Evolutionary conservation across 2,888 invertebrate genomes (phyloP).

Genomic region (Beris chalybata): DNA sequence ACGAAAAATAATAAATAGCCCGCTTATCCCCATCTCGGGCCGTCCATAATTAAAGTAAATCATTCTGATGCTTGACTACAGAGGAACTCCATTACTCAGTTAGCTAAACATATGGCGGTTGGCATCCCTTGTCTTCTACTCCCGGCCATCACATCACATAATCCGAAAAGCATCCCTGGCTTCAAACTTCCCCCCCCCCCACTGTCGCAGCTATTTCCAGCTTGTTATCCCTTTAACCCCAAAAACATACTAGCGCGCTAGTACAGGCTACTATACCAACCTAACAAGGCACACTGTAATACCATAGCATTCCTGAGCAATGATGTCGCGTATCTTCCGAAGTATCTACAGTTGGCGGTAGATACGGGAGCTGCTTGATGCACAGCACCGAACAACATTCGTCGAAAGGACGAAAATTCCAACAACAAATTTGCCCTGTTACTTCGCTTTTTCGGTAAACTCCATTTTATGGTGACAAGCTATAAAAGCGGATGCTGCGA

Average conservation of each 20-base stretch:
- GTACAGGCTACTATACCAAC: background rate
- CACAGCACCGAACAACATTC: conserved; percentile 3
- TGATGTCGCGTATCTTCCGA: conserved; percentile 11
- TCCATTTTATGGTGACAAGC: conserved; percentile 40
- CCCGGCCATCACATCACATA: background rate
- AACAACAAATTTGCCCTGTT: conserved; percentile 21
- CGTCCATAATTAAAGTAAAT: conserved; percentile 39
- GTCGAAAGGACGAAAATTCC: background rate
- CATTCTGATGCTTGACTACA: conserved; percentile 38
- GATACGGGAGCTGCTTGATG: background rate
- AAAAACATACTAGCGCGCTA: conserved; percentile 21
- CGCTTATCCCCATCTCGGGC: conserved; percentile 24
- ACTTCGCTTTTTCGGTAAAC: conserved; percentile 32
- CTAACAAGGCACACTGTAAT: conserved; percentile 11
- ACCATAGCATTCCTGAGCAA: background rate
- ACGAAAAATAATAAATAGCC: conserved; percentile 29
- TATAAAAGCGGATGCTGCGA: conserved; percentile 35
- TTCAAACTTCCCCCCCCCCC: conserved; percentile 7
- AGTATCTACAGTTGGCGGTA: conserved; percentile 14
- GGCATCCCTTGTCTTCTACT: conserved; percentile 5
- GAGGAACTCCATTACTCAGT: conserved; percentile 39
- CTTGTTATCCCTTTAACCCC: conserved; percentile 25
- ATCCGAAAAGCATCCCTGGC: too few relatives aligned
- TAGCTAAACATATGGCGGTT: conserved; percentile 35
- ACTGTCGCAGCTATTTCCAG: conserved; percentile 15